Evolutionary conservation across 2,113 vertebrate species (phyloP).

Genomic region (Charadrius vociferus): DNA sequence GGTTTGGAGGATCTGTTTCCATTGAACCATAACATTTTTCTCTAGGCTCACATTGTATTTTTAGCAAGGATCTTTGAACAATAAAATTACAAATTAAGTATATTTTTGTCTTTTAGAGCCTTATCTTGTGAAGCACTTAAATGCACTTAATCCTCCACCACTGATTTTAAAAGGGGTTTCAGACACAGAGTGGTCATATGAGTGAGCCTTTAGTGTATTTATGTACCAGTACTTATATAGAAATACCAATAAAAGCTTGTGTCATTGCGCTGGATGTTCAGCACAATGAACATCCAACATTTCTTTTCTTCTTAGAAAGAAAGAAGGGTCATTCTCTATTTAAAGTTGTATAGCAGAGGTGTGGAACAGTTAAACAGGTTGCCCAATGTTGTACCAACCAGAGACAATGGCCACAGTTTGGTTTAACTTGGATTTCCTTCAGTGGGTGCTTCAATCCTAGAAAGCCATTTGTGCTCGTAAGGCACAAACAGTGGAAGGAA

Average conservation of each 20-base stretch:
- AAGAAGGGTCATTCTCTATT: background rate
- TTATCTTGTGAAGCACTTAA: conserved; percentile 3
- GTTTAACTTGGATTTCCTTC: background rate
- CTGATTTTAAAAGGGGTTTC: background rate
- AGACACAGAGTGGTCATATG: background rate
- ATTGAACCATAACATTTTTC: conserved; percentile 47
- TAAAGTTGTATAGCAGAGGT: background rate
- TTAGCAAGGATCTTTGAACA: conserved; percentile 10
- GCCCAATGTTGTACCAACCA: background rate
- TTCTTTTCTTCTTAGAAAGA: background rate
- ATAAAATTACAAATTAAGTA: conserved; percentile 23
- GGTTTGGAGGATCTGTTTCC: background rate
- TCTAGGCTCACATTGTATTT: conserved; percentile 19
- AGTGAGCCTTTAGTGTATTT: background rate
- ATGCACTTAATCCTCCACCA: background rate
- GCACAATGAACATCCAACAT: background rate
- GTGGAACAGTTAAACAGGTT: background rate
- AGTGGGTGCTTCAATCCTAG: background rate
- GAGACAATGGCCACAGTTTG: background rate
- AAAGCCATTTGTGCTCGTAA: background rate
- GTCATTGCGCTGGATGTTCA: background rate
- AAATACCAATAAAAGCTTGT: background rate
- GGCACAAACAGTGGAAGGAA: background rate
- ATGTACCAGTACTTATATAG: background rate
- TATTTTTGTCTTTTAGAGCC: conserved; percentile 5